Conservation (phyloP, 2,797 vertebrate species). For the Chromobotia macracanthus region DNA sequence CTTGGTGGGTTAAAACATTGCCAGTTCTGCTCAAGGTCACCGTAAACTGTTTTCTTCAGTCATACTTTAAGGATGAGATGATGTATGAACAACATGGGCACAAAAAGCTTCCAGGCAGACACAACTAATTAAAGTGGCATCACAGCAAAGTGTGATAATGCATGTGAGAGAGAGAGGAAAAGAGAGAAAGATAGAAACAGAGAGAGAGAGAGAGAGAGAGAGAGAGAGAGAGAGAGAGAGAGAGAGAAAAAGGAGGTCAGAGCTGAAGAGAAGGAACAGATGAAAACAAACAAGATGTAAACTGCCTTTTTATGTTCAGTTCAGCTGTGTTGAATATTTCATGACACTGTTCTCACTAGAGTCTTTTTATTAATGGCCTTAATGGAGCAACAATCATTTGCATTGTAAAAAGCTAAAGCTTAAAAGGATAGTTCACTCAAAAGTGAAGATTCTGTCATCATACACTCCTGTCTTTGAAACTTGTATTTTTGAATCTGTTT, state of each 20-base stretch:
- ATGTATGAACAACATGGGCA: slow-evolving; percentile 23
- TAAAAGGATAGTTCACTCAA: not conserved
- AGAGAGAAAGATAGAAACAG: not conserved
- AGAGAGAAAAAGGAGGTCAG: slow-evolving; percentile 30
- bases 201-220: slow-evolving; percentile 13
- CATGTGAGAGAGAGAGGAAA: slow-evolving; percentile 1
- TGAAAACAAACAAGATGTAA: slow-evolving; percentile 37
- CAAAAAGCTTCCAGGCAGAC: slow-evolving; percentile 32
- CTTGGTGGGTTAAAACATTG: slow-evolving; percentile 17
- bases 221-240: not conserved
- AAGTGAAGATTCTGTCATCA: not conserved
- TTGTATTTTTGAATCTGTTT: not conserved
- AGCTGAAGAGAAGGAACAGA: not conserved
- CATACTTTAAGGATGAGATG: slow-evolving; percentile 28
- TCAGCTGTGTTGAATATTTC: slow-evolving; percentile 25
- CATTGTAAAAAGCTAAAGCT: not conserved
- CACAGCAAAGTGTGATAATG: slow-evolving; percentile 18
- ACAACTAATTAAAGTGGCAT: slow-evolving; percentile 37
- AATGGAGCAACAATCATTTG: not conserved
- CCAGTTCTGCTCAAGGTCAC: slow-evolving; percentile 21
- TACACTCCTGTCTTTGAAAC: not conserved
- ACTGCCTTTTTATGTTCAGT: slow-evolving; percentile 6
- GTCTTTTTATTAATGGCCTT: not conserved
- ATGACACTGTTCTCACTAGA: slow-evolving; percentile 11
- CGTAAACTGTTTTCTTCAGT: not conserved